Base-by-base conservation (phyloP, 2,888 invertebrate species). In the Melieria crassipennis region DNA sequence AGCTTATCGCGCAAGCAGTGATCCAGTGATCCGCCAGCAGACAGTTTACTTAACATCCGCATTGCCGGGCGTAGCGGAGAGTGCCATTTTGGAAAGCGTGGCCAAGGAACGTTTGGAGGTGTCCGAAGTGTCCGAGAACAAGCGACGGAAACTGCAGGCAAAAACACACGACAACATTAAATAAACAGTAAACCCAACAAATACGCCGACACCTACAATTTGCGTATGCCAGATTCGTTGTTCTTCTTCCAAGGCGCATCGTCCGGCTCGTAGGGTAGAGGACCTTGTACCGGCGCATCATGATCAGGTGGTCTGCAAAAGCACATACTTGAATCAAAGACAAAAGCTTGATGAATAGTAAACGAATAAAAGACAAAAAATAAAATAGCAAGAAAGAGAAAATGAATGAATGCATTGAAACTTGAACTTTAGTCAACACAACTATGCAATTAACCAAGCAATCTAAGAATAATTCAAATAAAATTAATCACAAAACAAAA, bases 231-330 rank as follows among this genome's bases (percentile, higher is more conserved):
- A 75, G 95, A 95, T 87, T 95, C 94, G 16, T 82, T 82, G 50
- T 92, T 89, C 82, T 90, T 91, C 86, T 95, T 95, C 94, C 96
- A 97, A 0, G 97, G 97, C 72, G 98, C 98, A 88, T 99, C 98
- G 81, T 97, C 96, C 0, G 99, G 99, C 86, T 99, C 99, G 68
- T 93, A 93, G 45, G 98, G 98, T 79, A 99, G 89, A 1, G 99
- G 99, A 4, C 99, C 99, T 86, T 99, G 97, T 0, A 99, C 98
- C 1, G 97, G 95, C 11, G 94, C 92, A 82, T 97, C 97, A 76
- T 94, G 93, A 58, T 93, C 92, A 60, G 80, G 83, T 55, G 89
- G 88, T 80, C 89, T 85, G 81, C 57, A 73, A 73, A 65, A 30
- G 30, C 30, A 30, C 30, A 30, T 30, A 30, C 30, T 30, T 30